Percentiles rank a stretch among this genome's conserved stretches.
Conservation (phyloP, 2,888 invertebrate genomes). For the Temnothorax unifasciatus region DNA sequence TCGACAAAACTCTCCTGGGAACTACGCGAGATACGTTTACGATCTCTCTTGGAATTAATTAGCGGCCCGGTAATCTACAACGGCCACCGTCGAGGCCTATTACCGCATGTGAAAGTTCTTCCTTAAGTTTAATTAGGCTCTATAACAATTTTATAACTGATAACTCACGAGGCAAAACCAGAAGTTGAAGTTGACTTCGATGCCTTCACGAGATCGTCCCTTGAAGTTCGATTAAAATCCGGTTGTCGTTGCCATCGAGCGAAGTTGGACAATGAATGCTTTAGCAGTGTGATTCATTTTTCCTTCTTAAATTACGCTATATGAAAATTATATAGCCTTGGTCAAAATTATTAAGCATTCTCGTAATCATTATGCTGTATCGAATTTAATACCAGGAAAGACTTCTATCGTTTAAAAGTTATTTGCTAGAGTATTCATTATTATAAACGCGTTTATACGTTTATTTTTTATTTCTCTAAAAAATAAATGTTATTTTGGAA, state of each 20-base stretch:
- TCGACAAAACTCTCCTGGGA: conserved; percentile 16
- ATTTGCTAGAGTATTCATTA: too few relatives aligned
- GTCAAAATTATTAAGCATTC: too few relatives aligned
- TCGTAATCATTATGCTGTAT: too few relatives aligned
- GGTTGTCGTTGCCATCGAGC: background rate
- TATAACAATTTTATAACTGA: conserved; percentile 9
- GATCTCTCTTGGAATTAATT: conserved; percentile 38
- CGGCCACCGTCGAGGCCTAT: background rate
- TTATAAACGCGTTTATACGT: too few relatives aligned
- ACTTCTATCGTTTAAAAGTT: too few relatives aligned
- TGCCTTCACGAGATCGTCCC: background rate
- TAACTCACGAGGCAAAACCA: background rate
- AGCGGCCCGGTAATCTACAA: conserved; percentile 13
- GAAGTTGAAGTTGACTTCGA: background rate
- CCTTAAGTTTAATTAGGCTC: conserved; percentile 9
- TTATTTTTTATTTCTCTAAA: too few relatives aligned
- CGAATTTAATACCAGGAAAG: too few relatives aligned
- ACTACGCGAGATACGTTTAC: conserved; percentile 31
- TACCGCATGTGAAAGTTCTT: conserved; percentile 22
- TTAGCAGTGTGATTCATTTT: background rate
- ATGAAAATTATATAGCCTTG: background rate
- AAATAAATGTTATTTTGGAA: too few relatives aligned
- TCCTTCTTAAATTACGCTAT: conserved; percentile 6
- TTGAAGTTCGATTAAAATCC: background rate
- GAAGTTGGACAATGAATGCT: background rate